Base-by-base conservation (phyloP, 2,113 vertebrate species). In the Pogona vitticeps region DNA sequence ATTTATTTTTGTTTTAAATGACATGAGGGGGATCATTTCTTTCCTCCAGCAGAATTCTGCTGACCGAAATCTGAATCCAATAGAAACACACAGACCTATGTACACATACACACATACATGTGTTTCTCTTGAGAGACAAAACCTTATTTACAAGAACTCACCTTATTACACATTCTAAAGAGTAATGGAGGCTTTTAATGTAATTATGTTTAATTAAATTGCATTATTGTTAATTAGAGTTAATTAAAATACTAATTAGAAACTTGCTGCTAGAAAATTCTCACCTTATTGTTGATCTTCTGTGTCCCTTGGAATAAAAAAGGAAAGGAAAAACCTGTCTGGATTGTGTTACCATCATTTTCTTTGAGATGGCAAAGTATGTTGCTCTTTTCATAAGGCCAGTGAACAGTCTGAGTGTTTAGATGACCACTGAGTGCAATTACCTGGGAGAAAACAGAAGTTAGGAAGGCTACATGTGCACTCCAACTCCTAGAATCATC, bases 171-270 rank as follows among this genome's bases (percentile, higher is more conserved):
- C 78, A 76, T 59, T 56, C 20, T 86, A 77, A 87, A 91, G 28
- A 85, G 12, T 63, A 80, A 46, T 56, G 89, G 3, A 1, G 63
- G 58, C 1, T 3, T 85, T 90, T 38, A 31, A 1, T 86, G 91
- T 90, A 85, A 93, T 89, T 91, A n/a, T 3, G 23, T 80, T 83
- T 63, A 56, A 90, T 20, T 86, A 36, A 91, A 79, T 82, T 70
- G 10, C 7, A 91, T 93, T 94, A 82, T 9, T 77, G 71, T 90
- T 83, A 82, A 90, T 80, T 70, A 21, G 17, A 86, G 1, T 63
- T 87, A 91, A 86, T 91, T 93, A 89, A 18, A 91, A 91, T 59
- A 84, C 40, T 52, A 79, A 61, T 84, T 91, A 56, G 81, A 17
- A 90, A 76, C 23, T 86, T 80, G 40, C 20, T 84, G 15, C 86